Conservation (phyloP, 2,888 invertebrate genomes). For the Chymomyza procnemis region DNA sequence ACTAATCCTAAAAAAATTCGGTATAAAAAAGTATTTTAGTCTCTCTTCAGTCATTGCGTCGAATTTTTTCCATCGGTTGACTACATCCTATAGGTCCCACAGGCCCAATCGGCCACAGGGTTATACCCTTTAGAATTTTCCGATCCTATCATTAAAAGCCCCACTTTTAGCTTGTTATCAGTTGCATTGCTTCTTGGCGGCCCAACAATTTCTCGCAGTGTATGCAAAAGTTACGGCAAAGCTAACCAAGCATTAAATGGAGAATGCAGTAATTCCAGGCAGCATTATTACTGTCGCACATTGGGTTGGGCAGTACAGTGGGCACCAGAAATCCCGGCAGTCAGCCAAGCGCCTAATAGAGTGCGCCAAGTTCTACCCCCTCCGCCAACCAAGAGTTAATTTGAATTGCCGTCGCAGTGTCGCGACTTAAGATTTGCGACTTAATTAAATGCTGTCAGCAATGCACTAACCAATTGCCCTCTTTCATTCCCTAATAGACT, state of each 20-base stretch:
- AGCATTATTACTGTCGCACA: background rate
- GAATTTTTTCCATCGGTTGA: too few species aligned
- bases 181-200: background rate
- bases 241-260: conserved; percentile 63
- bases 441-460: conserved; percentile 40
- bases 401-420: background rate
- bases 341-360: conserved; percentile 69
- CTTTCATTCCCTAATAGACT: conserved; percentile 73
- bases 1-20: too few species aligned
- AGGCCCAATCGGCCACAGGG: too few species aligned
- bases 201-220: background rate
- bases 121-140: too few species aligned
- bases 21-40: too few species aligned
- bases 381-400: background rate
- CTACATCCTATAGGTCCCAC: too few species aligned
- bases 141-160: too few species aligned
- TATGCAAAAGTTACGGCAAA: background rate
- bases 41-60: too few species aligned
- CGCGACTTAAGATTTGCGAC: conserved; percentile 21
- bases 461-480: background rate
- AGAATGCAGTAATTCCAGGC: conserved; percentile 36
- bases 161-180: too few species aligned
- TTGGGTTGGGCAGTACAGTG: background rate
- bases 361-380: conserved; percentile 39
- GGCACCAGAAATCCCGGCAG: conserved; percentile 9